Base-by-base conservation (phyloP, 1,140 invertebrate species). In the Ectropis grisescens region DNA sequence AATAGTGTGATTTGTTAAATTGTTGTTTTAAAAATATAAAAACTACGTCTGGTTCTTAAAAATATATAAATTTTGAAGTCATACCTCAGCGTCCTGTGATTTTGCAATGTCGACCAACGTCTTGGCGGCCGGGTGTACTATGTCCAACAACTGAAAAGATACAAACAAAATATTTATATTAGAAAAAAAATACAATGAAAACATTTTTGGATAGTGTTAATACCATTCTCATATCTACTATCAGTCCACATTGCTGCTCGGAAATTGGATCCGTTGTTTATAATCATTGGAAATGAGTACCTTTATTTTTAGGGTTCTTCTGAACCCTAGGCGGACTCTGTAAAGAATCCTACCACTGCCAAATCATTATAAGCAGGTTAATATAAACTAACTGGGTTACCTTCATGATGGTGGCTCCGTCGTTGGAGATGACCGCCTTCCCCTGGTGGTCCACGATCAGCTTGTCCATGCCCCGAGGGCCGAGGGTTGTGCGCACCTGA, bases 381-480 rank as follows among this genome's bases (percentile, higher is more conserved):
- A 3, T 19, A 19, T 19, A 4, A 19, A 4, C 16, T 19, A 19
- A 4, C 16, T 3, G 8, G 16, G 16, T 34, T 51, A 72, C 71
- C 53, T 98, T 99, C 86, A 99, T 89, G 46, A 99, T 99, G 9
- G 98, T 99, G 4, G 98, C 98, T 12, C 98, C 98, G 85, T 99
- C 98, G 78, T 99, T 99, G 1, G 98, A 99, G 55, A 99, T 99
- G 1, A 96, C 97, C 0, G 95, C 90, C 76, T 95, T 95, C 2
- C 95, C 92, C 50, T 88, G 88, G 36, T 85, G 82, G 71, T 97
- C 91, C 1, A 99, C 96, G 59, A 99, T 98, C 12, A 99, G 85
- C 80, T 99, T 99, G 78, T 99, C 98, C 97, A 99, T 98, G 19
- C 98, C 98, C 16, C 98, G 88, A 27, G 98, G 98, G 39, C 98